These are phyloP conservation scores for Ectropis grisescens DNA, from an alignment of 1,140 invertebrate genomes.

Conservation along the genomic window DNA sequence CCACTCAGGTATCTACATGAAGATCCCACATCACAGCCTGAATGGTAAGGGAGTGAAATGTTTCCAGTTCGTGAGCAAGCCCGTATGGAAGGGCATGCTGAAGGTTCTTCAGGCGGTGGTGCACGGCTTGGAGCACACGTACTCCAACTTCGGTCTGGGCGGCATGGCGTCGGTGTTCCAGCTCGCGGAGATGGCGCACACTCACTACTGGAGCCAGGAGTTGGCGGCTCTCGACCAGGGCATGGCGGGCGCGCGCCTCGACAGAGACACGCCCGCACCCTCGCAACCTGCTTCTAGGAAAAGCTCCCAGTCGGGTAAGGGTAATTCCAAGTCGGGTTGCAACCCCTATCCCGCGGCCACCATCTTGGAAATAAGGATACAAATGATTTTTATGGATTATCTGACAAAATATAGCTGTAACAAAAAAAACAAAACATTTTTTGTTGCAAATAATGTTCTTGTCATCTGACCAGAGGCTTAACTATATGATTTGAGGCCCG, in stretches of 20 bases:
- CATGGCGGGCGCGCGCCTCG: slow-evolving; percentile 57
- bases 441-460: too few species aligned
- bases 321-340: neutral
- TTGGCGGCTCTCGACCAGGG: slow-evolving; percentile 70
- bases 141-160: slow-evolving; percentile 92
- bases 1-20: too few species aligned
- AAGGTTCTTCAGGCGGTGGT: slow-evolving; percentile 92
- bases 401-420: too few species aligned
- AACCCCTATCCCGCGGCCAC: neutral
- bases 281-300: slow-evolving; percentile 60
- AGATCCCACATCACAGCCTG: too few species aligned
- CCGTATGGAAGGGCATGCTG: slow-evolving; percentile 97
- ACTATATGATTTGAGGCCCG: too few species aligned
- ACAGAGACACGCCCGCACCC: slow-evolving; percentile 45
- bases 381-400: too few species aligned
- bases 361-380: too few species aligned
- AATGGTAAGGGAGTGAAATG: too few species aligned
- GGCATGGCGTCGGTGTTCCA: slow-evolving; percentile 98
- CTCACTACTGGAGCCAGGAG: slow-evolving; percentile 97
- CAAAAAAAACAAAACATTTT: too few species aligned
- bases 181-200: slow-evolving; percentile 97
- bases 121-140: slow-evolving; percentile 92
- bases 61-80: slow-evolving; percentile 86
- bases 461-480: too few species aligned
- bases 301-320: slow-evolving; percentile 57